phyloP scores from a whole-genome alignment of 2,797 vertebrate genomes.

The Falco rusticolus region DNA sequence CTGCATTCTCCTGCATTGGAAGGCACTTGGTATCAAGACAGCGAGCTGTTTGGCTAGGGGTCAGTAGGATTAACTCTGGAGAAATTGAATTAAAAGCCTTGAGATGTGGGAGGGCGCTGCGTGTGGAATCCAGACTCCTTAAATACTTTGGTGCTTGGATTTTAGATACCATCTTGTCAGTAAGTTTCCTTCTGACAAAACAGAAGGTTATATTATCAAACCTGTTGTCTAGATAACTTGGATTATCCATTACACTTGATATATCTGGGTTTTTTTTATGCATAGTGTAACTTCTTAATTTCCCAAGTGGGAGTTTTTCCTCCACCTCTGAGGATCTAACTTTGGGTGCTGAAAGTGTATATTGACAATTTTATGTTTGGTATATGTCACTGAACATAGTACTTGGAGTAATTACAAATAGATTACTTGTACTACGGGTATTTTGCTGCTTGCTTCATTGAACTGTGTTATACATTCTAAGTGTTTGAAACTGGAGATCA shows the following conservation, averaged over 20 bases:
- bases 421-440: neutral
- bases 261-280: accelerated
- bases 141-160: neutral
- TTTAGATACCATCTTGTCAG: neutral
- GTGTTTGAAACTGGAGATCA: constrained; percentile 8
- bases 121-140: neutral
- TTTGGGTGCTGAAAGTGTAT: neutral
- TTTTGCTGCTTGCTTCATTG: neutral
- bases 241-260: neutral
- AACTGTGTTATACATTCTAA: neutral
- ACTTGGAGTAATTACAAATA: neutral
- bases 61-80: neutral
- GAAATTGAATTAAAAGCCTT: neutral
- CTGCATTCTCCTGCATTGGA: neutral
- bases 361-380: neutral
- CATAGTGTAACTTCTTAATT: neutral
- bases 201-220: neutral
- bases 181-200: neutral
- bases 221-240: neutral
- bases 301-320: neutral
- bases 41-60: neutral
- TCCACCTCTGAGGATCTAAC: neutral
- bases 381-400: neutral
- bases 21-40: neutral
- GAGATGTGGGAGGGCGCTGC: neutral